A percentile compares a stretch with the other conserved stretches of the same genome.
phyloP scores from a whole-genome alignment of 1,140 invertebrate genomes.

The Heliconius congener region DNA sequence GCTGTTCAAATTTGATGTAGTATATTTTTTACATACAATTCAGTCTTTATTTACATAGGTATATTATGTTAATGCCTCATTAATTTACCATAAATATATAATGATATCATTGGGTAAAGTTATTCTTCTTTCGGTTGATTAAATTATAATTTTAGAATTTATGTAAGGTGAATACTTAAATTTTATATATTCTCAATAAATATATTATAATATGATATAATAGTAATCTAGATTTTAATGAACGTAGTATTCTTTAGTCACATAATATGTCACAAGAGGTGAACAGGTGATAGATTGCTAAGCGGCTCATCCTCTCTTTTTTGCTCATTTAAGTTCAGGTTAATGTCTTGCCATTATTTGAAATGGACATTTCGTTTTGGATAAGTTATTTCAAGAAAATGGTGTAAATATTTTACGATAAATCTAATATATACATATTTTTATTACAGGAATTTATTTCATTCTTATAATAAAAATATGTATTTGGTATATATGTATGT shows the following conservation, averaged over 20 bases:
- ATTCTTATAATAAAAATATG: no score
- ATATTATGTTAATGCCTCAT: background rate
- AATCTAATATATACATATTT: background rate
- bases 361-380: background rate
- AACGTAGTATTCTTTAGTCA: background rate
- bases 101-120: background rate
- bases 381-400: background rate
- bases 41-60: background rate
- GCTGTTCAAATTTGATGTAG: no score
- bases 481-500: no score
- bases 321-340: background rate
- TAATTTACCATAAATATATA: background rate
- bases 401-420: background rate
- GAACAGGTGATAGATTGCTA: background rate
- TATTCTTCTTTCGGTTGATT: background rate
- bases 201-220: background rate
- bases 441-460: no score
- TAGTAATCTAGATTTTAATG: background rate
- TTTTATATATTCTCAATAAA: background rate
- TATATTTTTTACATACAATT: background rate
- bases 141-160: background rate
- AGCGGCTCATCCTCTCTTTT: background rate
- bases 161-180: background rate
- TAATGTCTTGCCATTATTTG: background rate
- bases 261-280: background rate